A percentile compares a stretch with the other conserved stretches of the same genome.
Conservation (phyloP, 2,888 invertebrate species). For the Synanthedon tipuliformis region DNA sequence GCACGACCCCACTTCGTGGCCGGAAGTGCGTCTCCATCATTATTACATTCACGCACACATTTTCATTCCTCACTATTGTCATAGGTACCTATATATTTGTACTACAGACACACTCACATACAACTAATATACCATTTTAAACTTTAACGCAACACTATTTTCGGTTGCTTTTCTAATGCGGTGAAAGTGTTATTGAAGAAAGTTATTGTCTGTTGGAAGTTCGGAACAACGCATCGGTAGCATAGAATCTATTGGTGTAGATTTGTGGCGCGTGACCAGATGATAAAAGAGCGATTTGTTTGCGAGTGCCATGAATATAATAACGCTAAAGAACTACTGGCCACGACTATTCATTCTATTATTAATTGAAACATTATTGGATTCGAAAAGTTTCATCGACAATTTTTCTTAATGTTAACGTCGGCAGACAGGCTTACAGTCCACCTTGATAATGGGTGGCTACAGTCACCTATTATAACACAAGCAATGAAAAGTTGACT, state of each 20-base stretch:
- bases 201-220: slow-evolving; percentile 27
- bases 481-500: too few relatives aligned
- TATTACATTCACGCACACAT: slow-evolving; percentile 35
- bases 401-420: too few relatives aligned
- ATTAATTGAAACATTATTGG: too few relatives aligned
- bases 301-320: slow-evolving; percentile 13
- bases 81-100: neutral
- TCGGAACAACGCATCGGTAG: slow-evolving; percentile 14
- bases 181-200: slow-evolving; percentile 48
- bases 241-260: slow-evolving; percentile 42
- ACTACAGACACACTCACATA: neutral
- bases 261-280: slow-evolving; percentile 39
- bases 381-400: too few relatives aligned
- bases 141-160: slow-evolving; percentile 13
- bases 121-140: slow-evolving; percentile 12
- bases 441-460: too few relatives aligned
- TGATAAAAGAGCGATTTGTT: slow-evolving; percentile 21
- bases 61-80: slow-evolving; percentile 21
- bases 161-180: slow-evolving; percentile 17
- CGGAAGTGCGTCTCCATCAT: slow-evolving; percentile 38
- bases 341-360: neutral
- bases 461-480: too few relatives aligned
- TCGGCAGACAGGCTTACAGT: too few relatives aligned
- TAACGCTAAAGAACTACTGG: slow-evolving; percentile 6
- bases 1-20: slow-evolving; percentile 26